phyloP scores from a whole-genome alignment of 1,140 invertebrate genomes.

The Harpegnathos saltator region DNA sequence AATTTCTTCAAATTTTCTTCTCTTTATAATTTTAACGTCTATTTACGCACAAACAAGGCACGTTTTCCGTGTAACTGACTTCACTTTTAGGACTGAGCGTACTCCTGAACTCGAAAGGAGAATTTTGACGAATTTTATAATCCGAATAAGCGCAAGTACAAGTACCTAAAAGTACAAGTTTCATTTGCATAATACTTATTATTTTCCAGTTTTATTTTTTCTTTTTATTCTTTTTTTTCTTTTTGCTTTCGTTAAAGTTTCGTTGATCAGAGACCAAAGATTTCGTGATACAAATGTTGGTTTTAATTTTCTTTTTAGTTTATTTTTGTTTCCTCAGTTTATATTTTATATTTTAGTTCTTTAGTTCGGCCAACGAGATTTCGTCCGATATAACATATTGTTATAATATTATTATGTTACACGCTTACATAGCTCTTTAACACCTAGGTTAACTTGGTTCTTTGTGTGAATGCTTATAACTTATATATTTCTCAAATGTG shows the following conservation, averaged over 20 bases:
- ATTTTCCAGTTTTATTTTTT: slow-evolving; percentile 31
- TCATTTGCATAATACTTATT: not conserved
- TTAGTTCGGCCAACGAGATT: not conserved
- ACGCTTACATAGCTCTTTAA: not conserved
- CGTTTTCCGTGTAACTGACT: not conserved
- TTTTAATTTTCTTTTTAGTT: not conserved
- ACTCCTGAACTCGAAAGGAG: not conserved
- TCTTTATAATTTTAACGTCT: slow-evolving; percentile 10
- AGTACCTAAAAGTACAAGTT: too few species aligned
- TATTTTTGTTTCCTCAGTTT: too few species aligned
- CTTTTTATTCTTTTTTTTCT: slow-evolving; percentile 12
- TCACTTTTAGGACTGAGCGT: not conserved
- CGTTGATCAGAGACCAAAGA: not conserved
- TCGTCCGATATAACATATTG: not conserved
- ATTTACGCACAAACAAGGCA: slow-evolving; percentile 3
- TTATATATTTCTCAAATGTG: slow-evolving; percentile 4
- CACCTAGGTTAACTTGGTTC: not conserved
- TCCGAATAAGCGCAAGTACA: not conserved
- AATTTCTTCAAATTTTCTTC: not conserved
- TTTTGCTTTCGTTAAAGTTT: slow-evolving; percentile 33
- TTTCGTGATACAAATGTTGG: not conserved
- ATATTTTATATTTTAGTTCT: slow-evolving; percentile 5
- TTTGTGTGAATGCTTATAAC: not conserved
- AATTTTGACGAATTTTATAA: slow-evolving; percentile 15
- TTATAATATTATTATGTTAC: too few species aligned